Evolutionary conservation across 2,888 invertebrate genomes (phyloP).

Genomic region (Nomada ferruginata): DNA sequence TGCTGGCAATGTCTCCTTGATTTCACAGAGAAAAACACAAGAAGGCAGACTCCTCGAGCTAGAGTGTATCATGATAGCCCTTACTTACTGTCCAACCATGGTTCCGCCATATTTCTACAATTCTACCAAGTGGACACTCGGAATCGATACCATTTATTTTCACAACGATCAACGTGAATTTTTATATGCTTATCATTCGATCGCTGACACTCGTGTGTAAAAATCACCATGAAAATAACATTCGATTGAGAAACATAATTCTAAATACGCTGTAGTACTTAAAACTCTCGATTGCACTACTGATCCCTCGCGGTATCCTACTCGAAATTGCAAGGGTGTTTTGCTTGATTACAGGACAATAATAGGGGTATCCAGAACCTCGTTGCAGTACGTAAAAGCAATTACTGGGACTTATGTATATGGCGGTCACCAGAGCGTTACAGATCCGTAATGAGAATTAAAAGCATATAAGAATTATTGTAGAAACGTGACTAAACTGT

Average conservation of each 20-base stretch:
- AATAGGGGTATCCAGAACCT: neutral
- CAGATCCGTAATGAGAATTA: too few relatives aligned
- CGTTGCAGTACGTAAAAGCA: neutral
- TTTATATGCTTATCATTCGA: neutral
- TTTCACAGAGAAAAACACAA: slow-evolving; percentile 45
- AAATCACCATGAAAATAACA: too few relatives aligned
- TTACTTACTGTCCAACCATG: slow-evolving; percentile 54
- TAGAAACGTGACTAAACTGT: too few relatives aligned
- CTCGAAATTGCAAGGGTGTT: neutral
- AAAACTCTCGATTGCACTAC: too few relatives aligned
- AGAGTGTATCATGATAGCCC: slow-evolving; percentile 49
- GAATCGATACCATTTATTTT: slow-evolving; percentile 39
- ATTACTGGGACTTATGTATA: neutral
- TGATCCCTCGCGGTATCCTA: neutral
- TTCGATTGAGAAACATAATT: too few relatives aligned
- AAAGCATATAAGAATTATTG: too few relatives aligned
- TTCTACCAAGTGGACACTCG: slow-evolving; percentile 27
- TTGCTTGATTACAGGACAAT: neutral
- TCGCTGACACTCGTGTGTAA: neutral
- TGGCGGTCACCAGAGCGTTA: too few relatives aligned
- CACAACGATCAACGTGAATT: neutral
- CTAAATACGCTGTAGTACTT: neutral
- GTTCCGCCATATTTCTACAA: slow-evolving; percentile 39
- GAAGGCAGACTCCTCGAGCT: slow-evolving; percentile 16
- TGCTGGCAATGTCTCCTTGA: slow-evolving; percentile 34